Conservation (phyloP, 2,797 vertebrate species). For the Chelon auratus region DNA sequence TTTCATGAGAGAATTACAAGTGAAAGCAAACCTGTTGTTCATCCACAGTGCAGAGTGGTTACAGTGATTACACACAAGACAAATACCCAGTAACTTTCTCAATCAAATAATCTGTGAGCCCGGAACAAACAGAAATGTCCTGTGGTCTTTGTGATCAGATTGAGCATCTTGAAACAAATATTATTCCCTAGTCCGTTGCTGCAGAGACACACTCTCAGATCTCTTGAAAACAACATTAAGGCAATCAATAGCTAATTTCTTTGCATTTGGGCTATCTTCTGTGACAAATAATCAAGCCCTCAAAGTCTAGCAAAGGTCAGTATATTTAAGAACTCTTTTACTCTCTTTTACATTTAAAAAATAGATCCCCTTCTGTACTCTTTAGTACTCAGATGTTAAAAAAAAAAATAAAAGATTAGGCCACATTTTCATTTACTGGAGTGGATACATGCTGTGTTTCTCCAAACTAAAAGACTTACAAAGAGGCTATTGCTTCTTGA, state of each 20-base stretch:
- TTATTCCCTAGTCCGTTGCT: background rate
- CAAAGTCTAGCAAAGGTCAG: background rate
- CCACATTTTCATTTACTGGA: background rate
- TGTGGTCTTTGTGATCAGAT: slow-evolving; percentile 26
- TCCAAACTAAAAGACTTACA: background rate
- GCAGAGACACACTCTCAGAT: slow-evolving; percentile 8
- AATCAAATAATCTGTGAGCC: slow-evolving; percentile 35
- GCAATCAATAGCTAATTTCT: slow-evolving; percentile 27
- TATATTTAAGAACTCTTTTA: background rate
- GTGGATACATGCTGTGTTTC: background rate
- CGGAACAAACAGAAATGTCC: slow-evolving; percentile 19
- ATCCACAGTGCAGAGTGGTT: background rate
- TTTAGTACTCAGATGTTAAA: background rate
- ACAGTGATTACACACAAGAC: slow-evolving; percentile 26
- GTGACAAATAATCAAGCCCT: slow-evolving; percentile 15
- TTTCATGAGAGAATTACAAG: slow-evolving; percentile 1
- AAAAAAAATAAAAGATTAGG: background rate
- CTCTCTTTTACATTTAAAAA: background rate
- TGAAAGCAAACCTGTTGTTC: slow-evolving; percentile 12
- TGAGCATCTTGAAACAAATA: slow-evolving; percentile 26
- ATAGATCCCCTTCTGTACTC: background rate
- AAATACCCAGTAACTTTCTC: slow-evolving; percentile 28
- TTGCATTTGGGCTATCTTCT: slow-evolving; percentile 15
- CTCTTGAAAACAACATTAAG: slow-evolving; percentile 28
- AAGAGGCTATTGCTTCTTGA: background rate